Evolutionary conservation across 1,140 invertebrate genomes (phyloP).

Genomic region (Pogonomyrmex californicus): DNA sequence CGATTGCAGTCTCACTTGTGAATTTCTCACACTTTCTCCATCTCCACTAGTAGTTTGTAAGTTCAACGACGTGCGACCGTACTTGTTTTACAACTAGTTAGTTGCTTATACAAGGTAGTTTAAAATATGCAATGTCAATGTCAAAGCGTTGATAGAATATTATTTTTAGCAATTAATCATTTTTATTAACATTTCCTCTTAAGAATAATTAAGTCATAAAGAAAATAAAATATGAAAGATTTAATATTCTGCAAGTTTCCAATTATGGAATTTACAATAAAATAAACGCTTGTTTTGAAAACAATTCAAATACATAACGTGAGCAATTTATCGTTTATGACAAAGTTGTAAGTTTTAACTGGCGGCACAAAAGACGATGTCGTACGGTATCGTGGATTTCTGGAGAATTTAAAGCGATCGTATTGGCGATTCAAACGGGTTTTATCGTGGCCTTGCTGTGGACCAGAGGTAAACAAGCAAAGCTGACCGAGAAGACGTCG

Average conservation of each 20-base stretch:
- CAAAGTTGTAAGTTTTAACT: not conserved
- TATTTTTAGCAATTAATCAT: not conserved
- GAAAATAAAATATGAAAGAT: not conserved
- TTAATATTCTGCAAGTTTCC: not conserved
- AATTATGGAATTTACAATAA: slow-evolving; percentile 5
- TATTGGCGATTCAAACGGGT: slow-evolving; percentile 18
- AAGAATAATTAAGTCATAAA: not conserved
- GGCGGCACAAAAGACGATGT: not conserved
- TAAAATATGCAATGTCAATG: slow-evolving; percentile 61
- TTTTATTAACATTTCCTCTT: not conserved
- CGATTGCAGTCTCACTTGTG: slow-evolving; percentile 24
- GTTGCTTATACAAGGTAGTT: slow-evolving; percentile 36
- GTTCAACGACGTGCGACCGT: slow-evolving; percentile 31
- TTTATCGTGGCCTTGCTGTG: slow-evolving; percentile 38
- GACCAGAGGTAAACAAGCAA: not conserved
- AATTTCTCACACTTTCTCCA: slow-evolving; percentile 69
- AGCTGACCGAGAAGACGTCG: slow-evolving; percentile 60
- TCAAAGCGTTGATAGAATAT: slow-evolving; percentile 3
- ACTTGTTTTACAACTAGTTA: slow-evolving; percentile 49
- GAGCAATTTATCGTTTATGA: not conserved
- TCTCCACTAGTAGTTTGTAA: not conserved
- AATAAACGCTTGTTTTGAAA: not conserved
- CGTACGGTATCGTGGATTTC: not conserved
- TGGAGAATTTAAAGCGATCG: not conserved
- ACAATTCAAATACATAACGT: not conserved